phyloP scores from a whole-genome alignment of 2,888 invertebrate species.

The Pyrrhia umbra region DNA sequence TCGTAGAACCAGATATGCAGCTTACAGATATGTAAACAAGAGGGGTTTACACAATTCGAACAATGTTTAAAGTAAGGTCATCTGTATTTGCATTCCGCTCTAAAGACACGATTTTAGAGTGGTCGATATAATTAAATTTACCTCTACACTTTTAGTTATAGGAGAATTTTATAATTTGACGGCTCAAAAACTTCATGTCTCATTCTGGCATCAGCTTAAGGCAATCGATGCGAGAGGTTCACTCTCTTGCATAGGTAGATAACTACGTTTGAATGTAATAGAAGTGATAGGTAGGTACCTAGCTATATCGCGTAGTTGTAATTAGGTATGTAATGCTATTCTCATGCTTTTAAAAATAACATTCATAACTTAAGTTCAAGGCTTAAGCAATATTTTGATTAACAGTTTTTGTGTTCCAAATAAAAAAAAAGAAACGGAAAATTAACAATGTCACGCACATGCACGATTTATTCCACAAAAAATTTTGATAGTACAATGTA shows the following conservation, averaged over 20 bases:
- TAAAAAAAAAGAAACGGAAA: not conserved
- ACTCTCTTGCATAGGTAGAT: too few relatives aligned
- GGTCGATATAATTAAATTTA: not conserved
- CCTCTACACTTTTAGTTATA: too few relatives aligned
- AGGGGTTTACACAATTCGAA: slow-evolving; percentile 3
- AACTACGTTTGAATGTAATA: too few relatives aligned
- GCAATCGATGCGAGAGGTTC: too few relatives aligned
- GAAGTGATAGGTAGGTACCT: not conserved
- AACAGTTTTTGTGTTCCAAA: slow-evolving; percentile 9
- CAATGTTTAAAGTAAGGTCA: slow-evolving; percentile 21
- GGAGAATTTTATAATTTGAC: too few relatives aligned
- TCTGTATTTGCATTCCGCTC: slow-evolving; percentile 8
- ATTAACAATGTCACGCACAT: slow-evolving; percentile 3
- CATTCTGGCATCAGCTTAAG: too few relatives aligned
- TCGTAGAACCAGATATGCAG: not conserved
- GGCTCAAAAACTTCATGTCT: too few relatives aligned
- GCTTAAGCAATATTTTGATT: slow-evolving; percentile 25
- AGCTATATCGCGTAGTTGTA: too few relatives aligned
- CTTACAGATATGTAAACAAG: slow-evolving; percentile 20
- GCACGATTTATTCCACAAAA: not conserved
- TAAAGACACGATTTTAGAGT: not conserved
- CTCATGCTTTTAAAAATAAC: not conserved
- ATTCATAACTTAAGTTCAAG: slow-evolving; percentile 31
- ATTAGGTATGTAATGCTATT: not conserved
- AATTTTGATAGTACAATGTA: not conserved